phyloP scores from a whole-genome alignment of 2,113 vertebrate species.

The Riparia riparia region DNA sequence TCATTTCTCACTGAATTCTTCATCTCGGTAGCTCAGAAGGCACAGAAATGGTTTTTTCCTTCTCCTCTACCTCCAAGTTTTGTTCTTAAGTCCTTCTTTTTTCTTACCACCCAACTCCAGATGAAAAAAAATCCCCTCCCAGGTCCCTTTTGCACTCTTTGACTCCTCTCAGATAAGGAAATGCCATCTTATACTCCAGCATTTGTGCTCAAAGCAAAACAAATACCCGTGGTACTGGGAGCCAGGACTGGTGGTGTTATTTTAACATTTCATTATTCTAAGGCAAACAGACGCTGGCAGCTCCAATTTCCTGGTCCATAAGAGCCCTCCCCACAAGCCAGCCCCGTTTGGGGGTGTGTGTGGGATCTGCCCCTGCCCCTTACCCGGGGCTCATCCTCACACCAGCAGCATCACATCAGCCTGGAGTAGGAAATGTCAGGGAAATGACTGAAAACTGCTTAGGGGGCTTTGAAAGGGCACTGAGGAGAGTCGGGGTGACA shows the following conservation, averaged over 20 bases:
- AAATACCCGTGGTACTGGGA: neutral
- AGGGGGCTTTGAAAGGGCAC: fast-evolving
- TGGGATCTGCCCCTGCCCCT: neutral
- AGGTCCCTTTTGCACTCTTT: neutral
- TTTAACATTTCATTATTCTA: neutral
- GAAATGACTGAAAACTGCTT: fast-evolving
- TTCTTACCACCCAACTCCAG: neutral
- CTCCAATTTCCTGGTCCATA: neutral
- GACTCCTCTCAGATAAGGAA: neutral
- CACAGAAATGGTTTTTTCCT: neutral
- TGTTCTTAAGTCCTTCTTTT: neutral
- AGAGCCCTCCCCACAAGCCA: neutral
- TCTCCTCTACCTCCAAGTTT: neutral
- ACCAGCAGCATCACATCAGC: fast-evolving
- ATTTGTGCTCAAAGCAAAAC: neutral
- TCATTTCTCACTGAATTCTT: neutral
- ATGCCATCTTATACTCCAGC: neutral
- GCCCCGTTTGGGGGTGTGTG: fast-evolving
- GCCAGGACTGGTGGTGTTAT: neutral
- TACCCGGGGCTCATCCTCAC: neutral
- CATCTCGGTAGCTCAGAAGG: neutral
- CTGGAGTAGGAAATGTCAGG: neutral
- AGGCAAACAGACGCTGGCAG: neutral
- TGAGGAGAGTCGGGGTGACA: neutral
- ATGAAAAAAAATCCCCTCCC: neutral